A percentile compares a stretch with the other conserved stretches of the same genome.
Evolutionary conservation across 2,113 vertebrate species (phyloP).

Genomic region (Vombatus ursinus): DNA sequence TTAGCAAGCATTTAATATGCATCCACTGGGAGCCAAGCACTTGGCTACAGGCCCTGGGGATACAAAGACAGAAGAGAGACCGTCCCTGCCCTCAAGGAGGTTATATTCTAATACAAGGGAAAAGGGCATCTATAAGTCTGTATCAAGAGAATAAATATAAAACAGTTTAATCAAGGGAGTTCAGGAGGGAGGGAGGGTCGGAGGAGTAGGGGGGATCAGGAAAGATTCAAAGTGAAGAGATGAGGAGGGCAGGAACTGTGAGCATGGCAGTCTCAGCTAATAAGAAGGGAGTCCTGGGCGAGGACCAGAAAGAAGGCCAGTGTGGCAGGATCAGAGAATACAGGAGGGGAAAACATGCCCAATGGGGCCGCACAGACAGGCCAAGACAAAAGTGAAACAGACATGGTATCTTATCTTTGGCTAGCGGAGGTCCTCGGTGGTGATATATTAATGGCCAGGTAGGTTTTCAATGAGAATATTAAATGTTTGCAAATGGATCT

Average conservation of each 20-base stretch:
- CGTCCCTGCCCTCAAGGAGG: neutral
- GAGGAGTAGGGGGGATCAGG: no score
- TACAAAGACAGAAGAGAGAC: neutral
- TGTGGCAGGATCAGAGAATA: no score
- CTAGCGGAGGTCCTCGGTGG: no score
- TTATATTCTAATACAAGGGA: no score
- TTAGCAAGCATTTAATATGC: neutral
- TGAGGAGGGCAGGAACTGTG: no score
- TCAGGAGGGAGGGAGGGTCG: no score
- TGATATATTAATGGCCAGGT: neutral
- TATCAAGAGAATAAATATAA: neutral
- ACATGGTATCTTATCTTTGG: neutral
- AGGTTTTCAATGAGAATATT: neutral
- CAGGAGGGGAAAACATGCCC: no score
- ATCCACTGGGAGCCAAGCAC: neutral
- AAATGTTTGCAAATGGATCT: neutral
- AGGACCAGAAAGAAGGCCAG: no score
- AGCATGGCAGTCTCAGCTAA: neutral
- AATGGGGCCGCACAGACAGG: neutral
- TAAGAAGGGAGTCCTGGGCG: neutral
- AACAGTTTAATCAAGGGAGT: neutral
- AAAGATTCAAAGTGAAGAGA: no score
- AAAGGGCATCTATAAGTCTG: neutral
- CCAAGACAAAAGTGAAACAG: neutral
- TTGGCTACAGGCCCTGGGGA: no score